Base-by-base conservation (phyloP, 2,888 invertebrate species). In the Elaeidobius kamerunicus region DNA sequence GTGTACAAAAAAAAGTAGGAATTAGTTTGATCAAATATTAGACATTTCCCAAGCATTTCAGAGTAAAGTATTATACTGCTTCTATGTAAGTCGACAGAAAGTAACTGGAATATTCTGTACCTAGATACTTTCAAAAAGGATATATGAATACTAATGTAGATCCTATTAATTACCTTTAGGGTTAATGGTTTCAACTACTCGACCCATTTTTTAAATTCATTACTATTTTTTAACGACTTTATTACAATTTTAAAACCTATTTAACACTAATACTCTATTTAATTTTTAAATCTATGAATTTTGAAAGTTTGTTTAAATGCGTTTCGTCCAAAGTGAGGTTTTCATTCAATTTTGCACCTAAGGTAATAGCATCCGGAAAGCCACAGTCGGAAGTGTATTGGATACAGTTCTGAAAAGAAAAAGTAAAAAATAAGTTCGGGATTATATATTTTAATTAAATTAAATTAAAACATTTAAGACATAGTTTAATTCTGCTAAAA, bases 301-400 rank as follows among this genome's bases (percentile, higher is more conserved):
- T 74, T 23, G 72, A 68, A 18, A 84, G 67, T 62, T 73, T 75
- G 9, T 67, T 65, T 42, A 76, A 61, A 63, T 81, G 76, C 3
- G 62, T 64, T 58, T 76, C 72, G 52, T 75, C 76, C 2, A 84
- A 68, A 0, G 78, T 75, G 19, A 78, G 54, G 18, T 64, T 63
- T 30, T 69, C 61, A 23, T 69, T 62, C 32, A 78, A 60, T 55
- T 67, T 67, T 19, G 64, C 66, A 3, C 75, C 78, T 61, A 81
- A 69, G 9, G 63, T 35, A n/a, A 61, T 62, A 3, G 70, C 67
- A 62, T 80, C 77, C 12, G 71, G 65, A 58, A 79, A 79, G 18
- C 79, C 82, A 60, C 73, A 74, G 39, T 82, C 81, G 1, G 72
- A 69, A 50, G 77, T 76, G 63, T 84, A 85, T 55, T 82, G 75